phyloP scores from a whole-genome alignment of 1,140 invertebrate genomes.

The Protaetia brevitarsis region DNA sequence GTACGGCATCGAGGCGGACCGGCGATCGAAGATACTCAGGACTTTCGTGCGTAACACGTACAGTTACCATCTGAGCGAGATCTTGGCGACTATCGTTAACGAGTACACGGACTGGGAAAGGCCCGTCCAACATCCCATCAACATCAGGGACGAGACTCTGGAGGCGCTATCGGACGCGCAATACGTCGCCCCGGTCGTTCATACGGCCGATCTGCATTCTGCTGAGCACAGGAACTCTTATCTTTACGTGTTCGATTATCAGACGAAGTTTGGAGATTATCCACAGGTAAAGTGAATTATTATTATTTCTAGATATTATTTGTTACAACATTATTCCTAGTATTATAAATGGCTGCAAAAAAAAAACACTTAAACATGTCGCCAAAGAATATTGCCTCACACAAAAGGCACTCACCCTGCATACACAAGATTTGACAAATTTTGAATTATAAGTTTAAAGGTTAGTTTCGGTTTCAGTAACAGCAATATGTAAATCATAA shows the following conservation, averaged over 20 bases:
- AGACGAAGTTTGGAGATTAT: conserved; percentile 87
- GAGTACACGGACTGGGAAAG: conserved; percentile 97
- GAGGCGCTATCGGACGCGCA: conserved; percentile 91
- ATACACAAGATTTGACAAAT: too few species aligned
- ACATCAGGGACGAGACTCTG: conserved; percentile 89
- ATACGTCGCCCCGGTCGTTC: conserved; percentile 87
- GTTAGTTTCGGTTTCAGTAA: too few species aligned
- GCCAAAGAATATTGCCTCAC: too few species aligned
- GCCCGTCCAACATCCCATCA: conserved; percentile 88
- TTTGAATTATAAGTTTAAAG: too few species aligned
- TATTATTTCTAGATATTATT: too few species aligned
- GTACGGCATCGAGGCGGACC: conserved; percentile 85
- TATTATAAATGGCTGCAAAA: too few species aligned
- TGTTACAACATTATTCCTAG: too few species aligned
- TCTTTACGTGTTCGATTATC: conserved; percentile 92
- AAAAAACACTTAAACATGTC: background rate
- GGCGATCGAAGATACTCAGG: conserved; percentile 80
- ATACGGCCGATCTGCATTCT: conserved; percentile 90
- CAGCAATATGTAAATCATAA: too few species aligned
- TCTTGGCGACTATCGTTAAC: conserved; percentile 86
- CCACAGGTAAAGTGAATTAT: conserved; percentile 65
- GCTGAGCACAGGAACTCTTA: conserved; percentile 78
- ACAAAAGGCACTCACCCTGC: too few species aligned
- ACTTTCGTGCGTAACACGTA: conserved; percentile 93
- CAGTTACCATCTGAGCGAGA: conserved; percentile 80